Percentiles rank a stretch among this genome's conserved stretches.
These are phyloP conservation scores for Glyphotaelius pellucidus DNA, from an alignment of 2,888 invertebrate species.

Conservation along the genomic window DNA sequence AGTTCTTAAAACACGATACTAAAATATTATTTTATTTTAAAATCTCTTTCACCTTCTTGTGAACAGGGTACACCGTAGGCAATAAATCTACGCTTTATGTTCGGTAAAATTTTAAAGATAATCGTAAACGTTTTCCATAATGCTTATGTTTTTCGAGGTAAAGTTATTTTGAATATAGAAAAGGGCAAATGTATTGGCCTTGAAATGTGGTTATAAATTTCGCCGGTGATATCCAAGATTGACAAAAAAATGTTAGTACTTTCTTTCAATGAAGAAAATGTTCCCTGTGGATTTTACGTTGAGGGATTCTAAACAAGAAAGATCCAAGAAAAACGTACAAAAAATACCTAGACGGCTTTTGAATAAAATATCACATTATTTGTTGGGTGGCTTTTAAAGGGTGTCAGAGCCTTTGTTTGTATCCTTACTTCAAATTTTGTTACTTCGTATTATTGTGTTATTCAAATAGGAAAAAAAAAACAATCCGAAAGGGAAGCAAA, in stretches of 20 bases:
- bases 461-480: background rate
- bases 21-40: no score
- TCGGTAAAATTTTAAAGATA: background rate
- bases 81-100: background rate
- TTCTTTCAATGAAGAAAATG: background rate
- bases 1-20: no score
- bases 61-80: background rate
- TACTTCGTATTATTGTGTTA: background rate
- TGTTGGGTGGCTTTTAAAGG: background rate
- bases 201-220: constrained; percentile 2
- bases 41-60: no score
- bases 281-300: background rate
- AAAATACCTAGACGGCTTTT: background rate
- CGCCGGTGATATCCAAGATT: background rate
- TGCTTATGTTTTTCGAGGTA: background rate
- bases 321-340: background rate
- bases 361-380: background rate
- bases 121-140: background rate
- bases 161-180: background rate
- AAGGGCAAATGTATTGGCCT: background rate
- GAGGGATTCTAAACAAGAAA: background rate
- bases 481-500: background rate
- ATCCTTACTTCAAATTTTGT: background rate
- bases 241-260: background rate
- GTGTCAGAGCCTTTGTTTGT: background rate